phyloP scores from a whole-genome alignment of 2,888 invertebrate genomes.

The Tenthredo amoena region DNA sequence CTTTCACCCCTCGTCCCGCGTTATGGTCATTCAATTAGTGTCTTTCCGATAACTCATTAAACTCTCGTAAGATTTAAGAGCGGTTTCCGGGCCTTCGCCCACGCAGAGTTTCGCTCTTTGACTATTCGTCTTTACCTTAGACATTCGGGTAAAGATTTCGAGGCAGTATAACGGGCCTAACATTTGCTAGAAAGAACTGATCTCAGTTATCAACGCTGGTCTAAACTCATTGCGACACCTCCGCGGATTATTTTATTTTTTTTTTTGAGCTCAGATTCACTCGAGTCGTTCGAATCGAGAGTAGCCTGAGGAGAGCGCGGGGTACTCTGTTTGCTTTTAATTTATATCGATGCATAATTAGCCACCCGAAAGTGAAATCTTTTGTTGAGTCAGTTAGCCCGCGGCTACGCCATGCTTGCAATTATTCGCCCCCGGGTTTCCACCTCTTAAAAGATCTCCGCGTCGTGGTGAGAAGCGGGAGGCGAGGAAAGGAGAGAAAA shows the following conservation, averaged over 20 bases:
- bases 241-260: neutral
- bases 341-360: conserved; percentile 64
- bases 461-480: neutral
- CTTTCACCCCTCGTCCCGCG: neutral
- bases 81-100: neutral
- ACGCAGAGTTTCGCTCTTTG: neutral
- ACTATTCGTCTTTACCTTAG: neutral
- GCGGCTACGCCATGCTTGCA: neutral
- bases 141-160: neutral
- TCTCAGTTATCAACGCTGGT: neutral
- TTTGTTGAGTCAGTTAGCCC: conserved; percentile 44
- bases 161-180: neutral
- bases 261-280: neutral
- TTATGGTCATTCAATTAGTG: conserved; percentile 23
- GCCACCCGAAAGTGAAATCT: conserved; percentile 60
- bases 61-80: neutral
- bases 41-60: conserved; percentile 30
- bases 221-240: neutral
- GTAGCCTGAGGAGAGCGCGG: neutral
- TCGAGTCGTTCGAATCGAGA: neutral
- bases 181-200: neutral
- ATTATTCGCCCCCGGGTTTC: neutral
- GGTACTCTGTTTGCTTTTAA: conserved; percentile 61
- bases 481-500: neutral
- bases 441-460: neutral